Conservation (phyloP, 1,140 invertebrate species). For the Drosophila kohkoa region DNA sequence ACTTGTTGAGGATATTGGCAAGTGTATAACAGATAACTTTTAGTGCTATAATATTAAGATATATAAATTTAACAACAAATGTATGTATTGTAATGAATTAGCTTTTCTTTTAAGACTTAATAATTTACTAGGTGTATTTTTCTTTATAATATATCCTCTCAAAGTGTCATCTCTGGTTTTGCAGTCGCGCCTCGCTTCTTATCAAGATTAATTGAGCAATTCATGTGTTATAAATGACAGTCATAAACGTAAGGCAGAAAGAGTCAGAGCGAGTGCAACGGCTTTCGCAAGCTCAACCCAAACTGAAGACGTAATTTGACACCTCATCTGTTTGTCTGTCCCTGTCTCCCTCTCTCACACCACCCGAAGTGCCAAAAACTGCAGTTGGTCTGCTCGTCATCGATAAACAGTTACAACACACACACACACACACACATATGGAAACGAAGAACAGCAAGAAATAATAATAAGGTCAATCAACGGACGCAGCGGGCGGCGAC, state of each 20-base stretch:
- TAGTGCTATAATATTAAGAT: background rate
- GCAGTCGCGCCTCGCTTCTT: slow-evolving; percentile 3
- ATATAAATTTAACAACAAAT: background rate
- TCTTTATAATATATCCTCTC: background rate
- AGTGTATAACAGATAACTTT: background rate
- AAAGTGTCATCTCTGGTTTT: slow-evolving; percentile 15
- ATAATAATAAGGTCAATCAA: slow-evolving; percentile 80
- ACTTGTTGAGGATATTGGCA: slow-evolving; percentile 57
- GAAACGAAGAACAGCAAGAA: slow-evolving; percentile 13
- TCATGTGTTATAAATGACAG: slow-evolving; percentile 21
- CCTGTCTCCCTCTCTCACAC: background rate
- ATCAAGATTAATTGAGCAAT: slow-evolving; percentile 22
- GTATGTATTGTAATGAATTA: background rate
- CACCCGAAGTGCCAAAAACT: slow-evolving; percentile 20
- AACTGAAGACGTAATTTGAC: slow-evolving; percentile 61
- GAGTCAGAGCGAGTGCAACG: background rate
- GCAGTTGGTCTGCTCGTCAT: slow-evolving; percentile 31
- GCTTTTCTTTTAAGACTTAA: too few relatives aligned
- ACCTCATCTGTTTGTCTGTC: slow-evolving; percentile 28
- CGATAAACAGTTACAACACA: slow-evolving; percentile 70
- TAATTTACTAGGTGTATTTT: too few relatives aligned
- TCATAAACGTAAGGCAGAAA: slow-evolving; percentile 1
- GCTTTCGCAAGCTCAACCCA: slow-evolving; percentile 37
- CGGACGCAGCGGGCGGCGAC: slow-evolving; percentile 71
- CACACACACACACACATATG: slow-evolving; percentile 16